These are phyloP conservation scores for Syngnathus floridae DNA, from an alignment of 2,113 vertebrate genomes.

Conservation along the genomic window DNA sequence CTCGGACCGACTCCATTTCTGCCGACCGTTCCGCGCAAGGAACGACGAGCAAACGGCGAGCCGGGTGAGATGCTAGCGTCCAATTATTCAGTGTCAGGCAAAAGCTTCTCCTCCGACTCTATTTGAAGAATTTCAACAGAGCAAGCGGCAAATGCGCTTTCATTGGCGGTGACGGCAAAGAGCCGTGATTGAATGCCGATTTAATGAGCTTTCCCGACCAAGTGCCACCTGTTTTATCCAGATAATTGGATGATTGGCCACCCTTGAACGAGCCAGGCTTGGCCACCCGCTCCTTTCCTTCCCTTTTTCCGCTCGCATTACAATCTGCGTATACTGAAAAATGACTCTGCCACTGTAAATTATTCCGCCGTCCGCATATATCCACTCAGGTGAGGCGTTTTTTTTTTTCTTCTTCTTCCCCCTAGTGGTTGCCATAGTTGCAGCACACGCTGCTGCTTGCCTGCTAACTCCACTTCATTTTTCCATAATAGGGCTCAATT, in stretches of 20 bases:
- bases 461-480: neutral
- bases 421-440: neutral
- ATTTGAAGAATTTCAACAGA: slow-evolving; percentile 43
- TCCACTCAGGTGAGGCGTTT: slow-evolving; percentile 1
- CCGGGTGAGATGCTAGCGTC: slow-evolving; percentile 46
- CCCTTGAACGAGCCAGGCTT: slow-evolving; percentile 54
- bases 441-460: neutral
- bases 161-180: slow-evolving; percentile 49
- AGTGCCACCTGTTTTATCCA: slow-evolving; percentile 67
- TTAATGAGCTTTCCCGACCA: slow-evolving; percentile 66
- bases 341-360: slow-evolving; percentile 7
- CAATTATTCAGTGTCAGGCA: slow-evolving; percentile 47
- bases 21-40: slow-evolving; percentile 23
- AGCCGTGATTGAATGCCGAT: slow-evolving; percentile 52
- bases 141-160: slow-evolving; percentile 53
- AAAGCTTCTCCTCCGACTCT: slow-evolving; percentile 34
- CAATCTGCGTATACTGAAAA: slow-evolving; percentile 2
- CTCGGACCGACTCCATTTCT: slow-evolving; percentile 37
- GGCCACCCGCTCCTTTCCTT: slow-evolving; percentile 26
- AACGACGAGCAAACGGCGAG: slow-evolving; percentile 23
- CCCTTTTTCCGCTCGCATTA: neutral
- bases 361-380: slow-evolving; percentile 5
- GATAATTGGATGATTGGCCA: slow-evolving; percentile 66
- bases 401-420: neutral
- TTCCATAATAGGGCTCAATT: slow-evolving; percentile 14